Evolutionary conservation across 2,113 vertebrate genomes (phyloP).

Genomic region (Eurystomus gularis): DNA sequence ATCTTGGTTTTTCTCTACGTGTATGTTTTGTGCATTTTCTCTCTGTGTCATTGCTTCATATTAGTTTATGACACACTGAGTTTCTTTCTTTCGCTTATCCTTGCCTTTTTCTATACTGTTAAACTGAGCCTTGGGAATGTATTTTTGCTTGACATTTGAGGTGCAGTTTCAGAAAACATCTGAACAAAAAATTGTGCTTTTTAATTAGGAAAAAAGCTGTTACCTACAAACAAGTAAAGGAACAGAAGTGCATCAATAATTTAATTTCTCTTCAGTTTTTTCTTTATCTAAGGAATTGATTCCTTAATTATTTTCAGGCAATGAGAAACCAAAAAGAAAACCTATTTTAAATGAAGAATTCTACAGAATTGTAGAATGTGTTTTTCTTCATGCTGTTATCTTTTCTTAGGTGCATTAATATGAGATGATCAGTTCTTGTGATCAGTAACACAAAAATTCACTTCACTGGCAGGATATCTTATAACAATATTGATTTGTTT

Average conservation of each 20-base stretch:
- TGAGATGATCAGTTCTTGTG: background rate
- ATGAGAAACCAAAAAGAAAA: background rate
- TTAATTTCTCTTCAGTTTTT: background rate
- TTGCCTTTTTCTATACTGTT: background rate
- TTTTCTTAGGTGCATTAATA: background rate
- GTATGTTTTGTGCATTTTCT: background rate
- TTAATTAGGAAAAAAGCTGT: background rate
- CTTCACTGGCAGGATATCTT: background rate
- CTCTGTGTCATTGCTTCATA: background rate
- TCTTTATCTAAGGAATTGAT: background rate
- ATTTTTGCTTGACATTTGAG: background rate
- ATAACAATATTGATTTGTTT: background rate
- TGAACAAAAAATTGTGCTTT: background rate
- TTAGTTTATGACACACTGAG: background rate
- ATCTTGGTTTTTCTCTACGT: background rate
- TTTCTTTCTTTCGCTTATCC: background rate
- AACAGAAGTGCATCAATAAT: background rate
- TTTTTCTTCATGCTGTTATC: background rate
- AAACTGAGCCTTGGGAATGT: background rate
- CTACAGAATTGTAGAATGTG: background rate
- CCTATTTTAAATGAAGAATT: background rate
- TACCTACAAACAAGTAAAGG: background rate
- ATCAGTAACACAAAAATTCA: background rate
- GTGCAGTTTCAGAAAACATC: background rate
- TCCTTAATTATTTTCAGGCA: background rate